Evolutionary conservation across 2,888 invertebrate species (phyloP), one percentile per base, ranked within the genome.

Genomic region (Drosophila tanythrix): DNA sequence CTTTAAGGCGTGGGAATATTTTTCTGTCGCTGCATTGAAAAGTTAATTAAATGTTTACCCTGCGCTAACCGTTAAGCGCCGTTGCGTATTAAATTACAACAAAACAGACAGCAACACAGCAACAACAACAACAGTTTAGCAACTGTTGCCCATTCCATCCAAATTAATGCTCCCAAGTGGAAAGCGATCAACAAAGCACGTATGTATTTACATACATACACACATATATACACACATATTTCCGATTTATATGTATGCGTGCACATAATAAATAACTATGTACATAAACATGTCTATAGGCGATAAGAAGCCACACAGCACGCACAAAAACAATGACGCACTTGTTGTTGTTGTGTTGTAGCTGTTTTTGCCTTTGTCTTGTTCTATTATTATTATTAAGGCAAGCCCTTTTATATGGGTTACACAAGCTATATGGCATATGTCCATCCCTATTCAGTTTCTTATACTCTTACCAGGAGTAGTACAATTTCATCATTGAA

Each of bases 11-110:
- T 85, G 85, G 87, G 85, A 85, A 85, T 57, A 61, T 74, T 82
- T 82, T 78, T 69, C 66, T 74, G 80, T 69, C 65, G 62, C 59
- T 72, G 70, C 60, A 60, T 68, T 71, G 25, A 38, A 72, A 81
- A 84, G 80, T 84, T 87, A 83, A 85, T 85, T 85, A 84, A 87
- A 74, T 84, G 84, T 85, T 85, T 85, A 87, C 85, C 79, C 80
- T 74, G 65, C 64, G 75, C 70, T 63, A 70, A 78, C 79, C 70
- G 75, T 73, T 76, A 75, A 70, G 76, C 81, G 72, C 76, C 76
- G 53, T 52, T 67, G 70, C 66, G 78, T 84, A 87, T 86, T 83
- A 81, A 86, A 78, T 85, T 86, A 81, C 87, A 52, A 68, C 38
- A 35, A 55, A 43, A 27, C 62, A 46, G 29, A 71, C 40, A 55